These are phyloP conservation scores for Cotesia chilonis DNA, from an alignment of 1,140 invertebrate species.

Conservation along the genomic window DNA sequence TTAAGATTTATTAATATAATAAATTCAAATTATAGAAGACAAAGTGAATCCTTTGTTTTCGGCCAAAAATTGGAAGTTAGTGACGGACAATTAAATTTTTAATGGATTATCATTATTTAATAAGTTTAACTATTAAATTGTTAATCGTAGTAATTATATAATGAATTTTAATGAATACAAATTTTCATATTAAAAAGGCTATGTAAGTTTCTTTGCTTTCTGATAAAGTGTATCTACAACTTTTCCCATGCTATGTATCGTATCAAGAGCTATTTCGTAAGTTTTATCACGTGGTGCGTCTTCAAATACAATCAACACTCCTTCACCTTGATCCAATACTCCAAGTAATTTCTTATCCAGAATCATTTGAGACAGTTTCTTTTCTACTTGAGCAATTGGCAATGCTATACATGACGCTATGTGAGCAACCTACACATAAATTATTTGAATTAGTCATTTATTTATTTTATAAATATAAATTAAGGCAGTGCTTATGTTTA, in stretches of 20 bases:
- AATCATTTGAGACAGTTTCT: constrained; percentile 99
- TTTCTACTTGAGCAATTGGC: constrained; percentile 91
- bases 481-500: neutral
- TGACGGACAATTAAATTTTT: constrained; percentile 43
- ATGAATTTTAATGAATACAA: constrained; percentile 47
- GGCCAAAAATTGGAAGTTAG: constrained; percentile 17
- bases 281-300: constrained; percentile 94
- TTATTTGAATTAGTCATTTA: neutral
- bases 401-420: constrained; percentile 89
- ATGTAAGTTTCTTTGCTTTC: constrained; percentile 98
- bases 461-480: neutral
- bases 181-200: constrained; percentile 66
- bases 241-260: constrained; percentile 98
- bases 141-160: constrained; percentile 55
- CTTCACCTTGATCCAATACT: constrained; percentile 97
- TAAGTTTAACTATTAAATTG: constrained; percentile 50
- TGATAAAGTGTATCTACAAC: constrained; percentile 98
- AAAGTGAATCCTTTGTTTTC: constrained; percentile 9
- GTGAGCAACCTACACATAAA: constrained; percentile 72
- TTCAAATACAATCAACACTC: constrained; percentile 97
- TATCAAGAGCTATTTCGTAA: constrained; percentile 95
- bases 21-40: neutral
- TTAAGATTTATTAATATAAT: constrained; percentile 3
- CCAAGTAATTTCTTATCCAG: constrained; percentile 97
- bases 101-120: constrained; percentile 50